Percentiles rank a stretch among this genome's conserved stretches.
Evolutionary conservation across 2,113 vertebrate genomes (phyloP).

Genomic region (Sander vitreus): DNA sequence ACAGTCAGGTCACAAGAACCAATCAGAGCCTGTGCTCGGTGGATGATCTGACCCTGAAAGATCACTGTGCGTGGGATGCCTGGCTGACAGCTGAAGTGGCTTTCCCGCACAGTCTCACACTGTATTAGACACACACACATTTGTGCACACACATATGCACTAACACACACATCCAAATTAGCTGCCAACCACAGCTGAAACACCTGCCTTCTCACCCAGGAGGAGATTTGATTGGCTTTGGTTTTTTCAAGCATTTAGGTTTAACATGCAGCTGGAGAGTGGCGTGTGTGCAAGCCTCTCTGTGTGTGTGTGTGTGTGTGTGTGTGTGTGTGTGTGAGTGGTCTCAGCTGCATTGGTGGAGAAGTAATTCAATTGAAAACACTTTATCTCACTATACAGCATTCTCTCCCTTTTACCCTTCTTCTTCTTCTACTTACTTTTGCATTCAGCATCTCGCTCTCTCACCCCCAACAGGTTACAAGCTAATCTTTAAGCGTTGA

Average conservation of each 20-base stretch:
- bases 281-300: background rate
- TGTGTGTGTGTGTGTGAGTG: conserved; percentile 3
- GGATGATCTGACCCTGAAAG: conserved; percentile 41
- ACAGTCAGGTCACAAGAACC: conserved; percentile 42
- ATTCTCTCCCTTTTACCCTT: conserved; percentile 19
- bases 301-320: conserved; percentile 1
- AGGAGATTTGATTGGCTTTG: conserved; percentile 66
- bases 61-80: conserved; percentile 33
- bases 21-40: conserved; percentile 38
- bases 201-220: conserved; percentile 63
- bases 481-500: background rate
- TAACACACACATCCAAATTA: conserved; percentile 50
- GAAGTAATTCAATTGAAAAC: conserved; percentile 66
- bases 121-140: conserved; percentile 17
- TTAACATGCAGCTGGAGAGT: conserved; percentile 51
- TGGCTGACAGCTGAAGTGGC: conserved; percentile 46
- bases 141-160: conserved; percentile 12
- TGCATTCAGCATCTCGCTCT: conserved; percentile 6
- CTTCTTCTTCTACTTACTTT: background rate
- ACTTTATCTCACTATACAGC: conserved; percentile 45
- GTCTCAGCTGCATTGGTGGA: conserved; percentile 67
- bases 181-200: conserved; percentile 41
- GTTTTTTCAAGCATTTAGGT: conserved; percentile 65
- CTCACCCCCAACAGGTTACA: conserved; percentile 15
- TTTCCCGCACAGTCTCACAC: conserved; percentile 18